Base-by-base conservation (phyloP, 2,797 vertebrate species). In the Cryptoprocta ferox region DNA sequence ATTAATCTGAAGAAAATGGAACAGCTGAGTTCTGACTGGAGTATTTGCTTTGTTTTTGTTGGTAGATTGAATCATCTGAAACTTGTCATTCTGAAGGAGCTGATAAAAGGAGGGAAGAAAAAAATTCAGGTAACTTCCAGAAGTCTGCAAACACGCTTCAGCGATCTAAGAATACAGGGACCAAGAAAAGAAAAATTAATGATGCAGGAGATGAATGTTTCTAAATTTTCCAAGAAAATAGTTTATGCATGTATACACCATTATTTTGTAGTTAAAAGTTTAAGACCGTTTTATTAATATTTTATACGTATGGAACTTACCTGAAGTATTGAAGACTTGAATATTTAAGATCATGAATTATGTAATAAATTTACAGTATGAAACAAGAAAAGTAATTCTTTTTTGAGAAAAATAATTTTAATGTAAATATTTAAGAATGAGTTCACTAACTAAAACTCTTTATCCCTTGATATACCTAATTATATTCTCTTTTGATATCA, bases 151-250 rank as follows among this genome's bases (percentile, higher is more conserved):
- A 97, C 76, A 98, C 98, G 94, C 98, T 96, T 96, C 98, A 98
- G 92, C 94, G 97, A 4, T 76, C 96, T 97, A 96, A 94, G 96
- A 97, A 97, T 90, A 90, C 90, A 98, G 98, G 98, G 12, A 84
- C 98, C 98, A 99, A 99, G 99, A 99, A 99, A 98, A 97, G 96
- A 65, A 99, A 98, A 93, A 84, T 97, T 50, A 88, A 97, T 37
- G 75, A 92, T 70, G 95, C 30, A 5, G 91, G 94, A 97, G n/a
- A 80, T 87, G 94, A 87, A 15, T 98, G n/a, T 93, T 93, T 97
- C 89, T 97, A 91, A 97, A 50, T 88, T 89, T 97, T 94, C 79
- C 26, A 95, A 66, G 56, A 80, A 82, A 75, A 2, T 6, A 5
- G 21, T 89, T 89, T 89, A 76, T 80, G 32, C 80, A 79, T 89